Conservation (phyloP, 2,797 vertebrate species). For the Taeniopygia guttata region DNA sequence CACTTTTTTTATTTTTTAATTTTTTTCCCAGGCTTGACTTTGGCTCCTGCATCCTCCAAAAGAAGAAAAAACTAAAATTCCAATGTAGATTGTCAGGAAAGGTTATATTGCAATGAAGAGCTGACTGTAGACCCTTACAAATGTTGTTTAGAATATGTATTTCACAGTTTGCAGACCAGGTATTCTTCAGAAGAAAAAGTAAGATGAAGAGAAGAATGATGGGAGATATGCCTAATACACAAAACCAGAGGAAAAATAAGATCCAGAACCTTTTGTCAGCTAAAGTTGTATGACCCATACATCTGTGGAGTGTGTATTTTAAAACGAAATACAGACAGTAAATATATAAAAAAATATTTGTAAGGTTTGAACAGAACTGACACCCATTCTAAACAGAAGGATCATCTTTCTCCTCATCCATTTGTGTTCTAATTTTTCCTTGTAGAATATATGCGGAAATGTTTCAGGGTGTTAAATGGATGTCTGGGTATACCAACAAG, state of each 20-base stretch:
- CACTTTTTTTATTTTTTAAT: accelerated
- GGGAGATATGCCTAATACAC: background rate
- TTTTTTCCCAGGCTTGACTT: background rate
- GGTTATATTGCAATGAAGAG: background rate
- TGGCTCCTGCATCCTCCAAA: background rate
- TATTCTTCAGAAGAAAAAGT: background rate
- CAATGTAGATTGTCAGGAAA: background rate
- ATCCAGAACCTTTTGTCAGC: background rate
- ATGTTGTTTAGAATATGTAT: background rate
- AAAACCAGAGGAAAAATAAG: background rate
- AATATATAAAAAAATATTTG: background rate
- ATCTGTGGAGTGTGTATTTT: background rate
- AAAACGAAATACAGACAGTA: background rate
- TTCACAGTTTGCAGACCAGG: background rate
- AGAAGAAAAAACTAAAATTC: background rate
- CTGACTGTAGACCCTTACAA: background rate
- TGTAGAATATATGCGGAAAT: background rate
- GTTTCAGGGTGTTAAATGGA: background rate
- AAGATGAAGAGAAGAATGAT: background rate
- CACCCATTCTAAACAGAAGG: background rate
- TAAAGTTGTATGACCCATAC: accelerated
- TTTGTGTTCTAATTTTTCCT: background rate
- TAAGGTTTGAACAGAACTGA: background rate
- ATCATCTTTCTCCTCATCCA: background rate
- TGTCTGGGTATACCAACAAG: background rate